Percentiles rank a stretch among this genome's conserved stretches.
Evolutionary conservation across 2,888 invertebrate species (phyloP).

Genomic region (Willowsia nigromaculata): DNA sequence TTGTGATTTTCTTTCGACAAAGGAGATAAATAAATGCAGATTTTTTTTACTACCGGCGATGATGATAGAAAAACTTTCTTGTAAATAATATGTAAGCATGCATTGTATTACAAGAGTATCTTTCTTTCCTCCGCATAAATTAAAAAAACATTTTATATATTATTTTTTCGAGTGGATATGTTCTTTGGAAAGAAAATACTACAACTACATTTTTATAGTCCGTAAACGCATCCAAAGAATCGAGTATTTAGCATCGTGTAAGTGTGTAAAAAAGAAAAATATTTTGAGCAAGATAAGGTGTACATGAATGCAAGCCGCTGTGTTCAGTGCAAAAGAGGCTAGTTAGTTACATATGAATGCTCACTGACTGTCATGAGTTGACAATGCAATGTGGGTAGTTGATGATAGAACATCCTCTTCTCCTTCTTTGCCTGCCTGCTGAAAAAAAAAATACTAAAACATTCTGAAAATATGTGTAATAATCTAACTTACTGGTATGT

Average conservation of each 20-base stretch:
- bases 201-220: background rate
- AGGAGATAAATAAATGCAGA: background rate
- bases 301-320: slow-evolving; percentile 2
- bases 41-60: slow-evolving; percentile 8
- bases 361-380: slow-evolving; percentile 57
- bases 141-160: background rate
- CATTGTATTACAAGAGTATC: slow-evolving; percentile 6
- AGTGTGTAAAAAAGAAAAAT: background rate
- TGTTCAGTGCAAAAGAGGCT: slow-evolving; percentile 2
- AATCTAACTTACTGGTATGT: background rate
- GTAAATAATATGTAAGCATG: slow-evolving; percentile 21
- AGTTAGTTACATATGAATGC: slow-evolving; percentile 60
- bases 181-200: background rate
- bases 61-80: background rate
- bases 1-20: background rate
- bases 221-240: background rate
- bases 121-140: slow-evolving; percentile 2
- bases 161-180: background rate
- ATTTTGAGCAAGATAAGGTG: background rate
- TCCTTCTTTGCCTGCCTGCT: background rate
- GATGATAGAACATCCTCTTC: slow-evolving; percentile 47
- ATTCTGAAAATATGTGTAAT: slow-evolving; percentile 45
- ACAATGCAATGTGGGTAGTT: slow-evolving; percentile 64
- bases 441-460: slow-evolving; percentile 15
- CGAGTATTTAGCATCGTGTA: background rate